phyloP scores from a whole-genome alignment of 2,888 invertebrate genomes.

The Apotomis betuletana region DNA sequence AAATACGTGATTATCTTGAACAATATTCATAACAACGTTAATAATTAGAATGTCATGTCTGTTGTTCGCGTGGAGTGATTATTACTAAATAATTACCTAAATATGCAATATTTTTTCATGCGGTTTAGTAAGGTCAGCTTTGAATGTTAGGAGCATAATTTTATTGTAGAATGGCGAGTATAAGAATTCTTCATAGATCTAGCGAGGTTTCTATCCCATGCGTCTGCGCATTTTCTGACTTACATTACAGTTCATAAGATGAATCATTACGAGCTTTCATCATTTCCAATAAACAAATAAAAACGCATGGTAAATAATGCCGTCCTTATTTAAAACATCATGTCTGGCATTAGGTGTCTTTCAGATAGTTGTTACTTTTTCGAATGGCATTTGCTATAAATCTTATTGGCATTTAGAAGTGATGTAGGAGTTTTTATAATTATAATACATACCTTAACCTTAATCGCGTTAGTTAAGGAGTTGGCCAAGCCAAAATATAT shows the following conservation, averaged over 20 bases:
- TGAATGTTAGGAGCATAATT: slow-evolving; percentile 69
- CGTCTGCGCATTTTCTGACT: slow-evolving; percentile 24
- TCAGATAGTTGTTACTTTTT: slow-evolving; percentile 27
- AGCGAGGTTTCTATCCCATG: slow-evolving; percentile 56
- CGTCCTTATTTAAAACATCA: slow-evolving; percentile 39
- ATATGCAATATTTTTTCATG: slow-evolving; percentile 76
- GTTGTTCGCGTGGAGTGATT: slow-evolving; percentile 52
- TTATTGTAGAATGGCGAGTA: slow-evolving; percentile 59
- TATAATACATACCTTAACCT: slow-evolving; percentile 28
- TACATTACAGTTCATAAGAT: background rate
- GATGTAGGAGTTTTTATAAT: slow-evolving; percentile 27
- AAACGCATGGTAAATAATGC: slow-evolving; percentile 26
- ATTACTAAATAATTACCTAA: slow-evolving; percentile 51
- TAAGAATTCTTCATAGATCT: slow-evolving; percentile 61
- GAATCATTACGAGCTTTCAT: background rate
- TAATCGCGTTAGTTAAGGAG: slow-evolving; percentile 28
- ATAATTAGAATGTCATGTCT: slow-evolving; percentile 43
- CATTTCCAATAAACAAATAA: slow-evolving; percentile 22
- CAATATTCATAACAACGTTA: background rate
- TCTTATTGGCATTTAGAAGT: slow-evolving; percentile 36
- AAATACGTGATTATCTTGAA: background rate
- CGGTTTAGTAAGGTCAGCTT: slow-evolving; percentile 67
- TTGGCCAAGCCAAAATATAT: slow-evolving; percentile 40
- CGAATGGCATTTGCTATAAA: slow-evolving; percentile 32
- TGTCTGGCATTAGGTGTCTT: slow-evolving; percentile 24